Evolutionary conservation across 1,140 invertebrate genomes (phyloP).

Genomic region (Drosophila ogumai): DNA sequence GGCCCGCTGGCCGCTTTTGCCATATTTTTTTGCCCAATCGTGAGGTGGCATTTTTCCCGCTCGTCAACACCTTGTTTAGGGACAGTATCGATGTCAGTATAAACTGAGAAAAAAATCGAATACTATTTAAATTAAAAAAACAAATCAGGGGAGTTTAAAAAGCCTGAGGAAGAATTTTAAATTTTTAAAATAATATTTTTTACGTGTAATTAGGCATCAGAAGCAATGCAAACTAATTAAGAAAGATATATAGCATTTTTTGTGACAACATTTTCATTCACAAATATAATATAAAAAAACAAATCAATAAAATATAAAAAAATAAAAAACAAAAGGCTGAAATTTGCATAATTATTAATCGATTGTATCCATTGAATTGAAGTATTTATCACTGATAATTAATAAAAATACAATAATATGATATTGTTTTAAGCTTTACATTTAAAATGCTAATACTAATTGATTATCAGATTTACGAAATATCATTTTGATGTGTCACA

Average conservation of each 20-base stretch:
- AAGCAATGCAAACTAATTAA: no score
- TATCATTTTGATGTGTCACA: slow-evolving; percentile 2
- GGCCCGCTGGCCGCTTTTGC: slow-evolving; percentile 18
- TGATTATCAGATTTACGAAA: neutral
- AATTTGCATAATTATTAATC: neutral
- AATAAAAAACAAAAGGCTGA: neutral
- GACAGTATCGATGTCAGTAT: slow-evolving; percentile 4
- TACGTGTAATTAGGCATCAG: neutral
- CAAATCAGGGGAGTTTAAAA: neutral
- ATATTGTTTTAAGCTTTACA: neutral
- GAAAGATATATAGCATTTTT: no score
- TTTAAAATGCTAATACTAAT: neutral
- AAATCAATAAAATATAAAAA: neutral
- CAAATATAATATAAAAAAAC: neutral
- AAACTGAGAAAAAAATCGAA: neutral
- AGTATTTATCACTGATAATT: slow-evolving; percentile 5
- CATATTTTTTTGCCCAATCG: slow-evolving; percentile 53
- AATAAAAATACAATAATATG: neutral
- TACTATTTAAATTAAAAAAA: no score
- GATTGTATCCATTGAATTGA: neutral
- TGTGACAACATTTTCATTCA: neutral
- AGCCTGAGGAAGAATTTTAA: no score
- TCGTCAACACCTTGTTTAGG: slow-evolving; percentile 16
- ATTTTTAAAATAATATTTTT: neutral
- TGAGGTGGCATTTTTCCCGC: slow-evolving; percentile 50